phyloP scores from a whole-genome alignment of 1,140 invertebrate genomes.

The Drosophila sproati region DNA sequence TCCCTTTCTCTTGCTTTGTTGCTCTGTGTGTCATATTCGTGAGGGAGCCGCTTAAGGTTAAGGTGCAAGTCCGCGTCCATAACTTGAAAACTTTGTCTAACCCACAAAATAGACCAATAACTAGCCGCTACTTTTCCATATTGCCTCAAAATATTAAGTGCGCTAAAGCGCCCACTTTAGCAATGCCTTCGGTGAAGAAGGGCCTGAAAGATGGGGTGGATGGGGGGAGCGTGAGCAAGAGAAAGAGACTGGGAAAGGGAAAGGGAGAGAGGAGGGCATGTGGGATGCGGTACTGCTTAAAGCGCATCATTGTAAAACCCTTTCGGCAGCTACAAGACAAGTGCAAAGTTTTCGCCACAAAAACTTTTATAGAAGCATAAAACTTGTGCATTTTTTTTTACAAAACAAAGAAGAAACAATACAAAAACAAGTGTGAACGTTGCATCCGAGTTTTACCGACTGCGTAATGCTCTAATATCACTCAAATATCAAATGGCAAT shows the following conservation, averaged over 20 bases:
- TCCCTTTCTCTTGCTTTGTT: not conserved
- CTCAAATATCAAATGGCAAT: too few species aligned
- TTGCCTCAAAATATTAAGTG: conserved; percentile 74
- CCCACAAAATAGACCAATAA: conserved; percentile 46
- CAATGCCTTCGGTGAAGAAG: not conserved
- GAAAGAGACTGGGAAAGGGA: too few species aligned
- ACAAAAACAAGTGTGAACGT: conserved; percentile 22
- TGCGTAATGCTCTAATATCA: not conserved
- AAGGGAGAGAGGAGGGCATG: too few species aligned
- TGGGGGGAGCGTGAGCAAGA: too few species aligned
- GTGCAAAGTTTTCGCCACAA: conserved; percentile 77
- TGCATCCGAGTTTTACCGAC: not conserved
- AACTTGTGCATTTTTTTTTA: conserved; percentile 78
- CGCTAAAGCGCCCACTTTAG: conserved; percentile 40
- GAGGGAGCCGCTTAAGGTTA: conserved; percentile 3
- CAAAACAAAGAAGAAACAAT: conserved; percentile 76
- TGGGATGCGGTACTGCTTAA: conserved; percentile 25
- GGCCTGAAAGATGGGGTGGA: not conserved
- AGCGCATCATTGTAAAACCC: conserved; percentile 79
- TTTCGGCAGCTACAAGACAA: conserved; percentile 76
- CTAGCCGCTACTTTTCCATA: conserved; percentile 54
- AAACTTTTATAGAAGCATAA: conserved; percentile 77
- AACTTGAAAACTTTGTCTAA: conserved; percentile 34
- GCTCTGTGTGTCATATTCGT: not conserved
- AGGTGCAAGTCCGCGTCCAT: conserved; percentile 12